Base-by-base conservation (phyloP, 2,888 invertebrate species). In the Ormyrus pomaceus region DNA sequence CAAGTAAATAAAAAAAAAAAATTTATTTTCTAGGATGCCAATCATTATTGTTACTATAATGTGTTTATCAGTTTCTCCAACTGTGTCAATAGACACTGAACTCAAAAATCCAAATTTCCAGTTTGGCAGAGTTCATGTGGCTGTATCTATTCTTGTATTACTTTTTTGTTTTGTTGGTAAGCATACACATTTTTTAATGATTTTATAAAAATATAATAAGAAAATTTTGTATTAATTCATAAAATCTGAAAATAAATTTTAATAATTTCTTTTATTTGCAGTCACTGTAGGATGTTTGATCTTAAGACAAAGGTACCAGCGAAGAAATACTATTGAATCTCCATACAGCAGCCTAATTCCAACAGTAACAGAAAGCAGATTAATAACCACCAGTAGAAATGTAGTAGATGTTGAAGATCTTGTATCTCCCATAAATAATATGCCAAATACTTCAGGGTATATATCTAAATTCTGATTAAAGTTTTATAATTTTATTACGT, bases 271-370 rank as follows among this genome's bases (percentile, higher is more conserved):
- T 48, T 55, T 34, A 70, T 76, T 81, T 88, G 6, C 90, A 94
- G 96, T 97, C 68, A 96, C 96, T 0, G 93, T 95, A 5, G 95
- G 96, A 1, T 96, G 96, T 86, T 92, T 98, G 79, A 94, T 97
- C 51, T 91, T 97, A 77, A 96, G 97, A 91, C 95, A 97, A 87
- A 93, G 98, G 55, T 95, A 95, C 88, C 94, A 94, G 68, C 93
- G 94, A 58, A 94, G 95, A 82, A 94, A 94, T 85, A 61, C 72
- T 13, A 78, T 82, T 55, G 75, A 79, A 0, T 76, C 83, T 7
- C 80, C 85, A 8, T 86, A 87, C 64, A 82, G 83, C 7, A 86
- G 82, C 84, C 76, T 88, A 45, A 82, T 84, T 66, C 62, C 85
- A 19, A 68, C 83, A 34, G 68, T 64, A n/a, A 11, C 71, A 13